Conservation (phyloP, 2,888 invertebrate genomes). For the Agapetus fuscipes region DNA sequence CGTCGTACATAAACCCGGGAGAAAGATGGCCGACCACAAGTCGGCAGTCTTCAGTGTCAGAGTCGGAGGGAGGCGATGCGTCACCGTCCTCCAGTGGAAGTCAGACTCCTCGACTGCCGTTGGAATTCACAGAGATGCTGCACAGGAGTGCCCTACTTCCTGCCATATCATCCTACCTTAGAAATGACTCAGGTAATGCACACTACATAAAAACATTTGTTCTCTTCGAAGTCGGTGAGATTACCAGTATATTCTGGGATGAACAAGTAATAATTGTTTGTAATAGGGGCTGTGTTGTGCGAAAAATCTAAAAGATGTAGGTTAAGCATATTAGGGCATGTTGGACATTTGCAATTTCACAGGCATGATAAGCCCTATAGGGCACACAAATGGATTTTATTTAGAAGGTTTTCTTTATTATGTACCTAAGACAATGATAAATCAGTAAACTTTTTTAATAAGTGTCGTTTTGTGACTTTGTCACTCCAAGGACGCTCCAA, state of each 20-base stretch:
- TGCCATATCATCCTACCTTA: conserved; percentile 79
- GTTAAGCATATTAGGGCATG: no score
- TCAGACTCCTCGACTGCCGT: conserved; percentile 47
- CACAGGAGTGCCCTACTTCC: conserved; percentile 78
- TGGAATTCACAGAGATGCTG: conserved; percentile 65
- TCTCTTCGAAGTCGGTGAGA: no score
- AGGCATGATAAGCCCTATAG: no score
- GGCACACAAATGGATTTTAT: no score
- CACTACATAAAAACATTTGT: not conserved
- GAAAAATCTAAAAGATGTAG: no score
- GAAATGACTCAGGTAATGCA: conserved; percentile 77
- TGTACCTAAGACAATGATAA: no score
- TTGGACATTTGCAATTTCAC: no score
- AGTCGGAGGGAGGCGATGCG: conserved; percentile 33
- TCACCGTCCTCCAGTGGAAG: conserved; percentile 26
- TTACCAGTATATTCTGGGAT: conserved; percentile 3
- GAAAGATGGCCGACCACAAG: conserved; percentile 44
- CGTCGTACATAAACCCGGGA: conserved; percentile 79
- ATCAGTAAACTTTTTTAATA: no score
- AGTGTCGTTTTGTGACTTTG: no score
- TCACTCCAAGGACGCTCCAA: no score
- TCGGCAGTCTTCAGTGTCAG: conserved; percentile 35
- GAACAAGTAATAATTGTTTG: not conserved
- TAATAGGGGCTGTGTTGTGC: not conserved
- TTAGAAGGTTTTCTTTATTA: no score